Conservation (phyloP, 92 coral and sea anemone species). For the Nematostella vectensis region DNA sequence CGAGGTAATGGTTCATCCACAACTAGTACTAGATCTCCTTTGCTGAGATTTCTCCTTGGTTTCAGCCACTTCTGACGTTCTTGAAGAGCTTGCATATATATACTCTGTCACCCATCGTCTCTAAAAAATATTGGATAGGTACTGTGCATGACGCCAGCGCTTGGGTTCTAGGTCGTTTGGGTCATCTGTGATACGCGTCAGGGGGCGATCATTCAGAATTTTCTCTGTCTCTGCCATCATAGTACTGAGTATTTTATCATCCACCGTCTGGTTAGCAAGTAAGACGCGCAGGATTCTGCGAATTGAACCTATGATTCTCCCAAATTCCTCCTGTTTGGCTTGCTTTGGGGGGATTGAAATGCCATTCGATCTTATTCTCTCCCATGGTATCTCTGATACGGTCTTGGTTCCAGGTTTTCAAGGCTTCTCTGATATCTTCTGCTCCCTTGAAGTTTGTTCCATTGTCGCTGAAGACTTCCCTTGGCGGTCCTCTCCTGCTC, state of each 20-base stretch:
- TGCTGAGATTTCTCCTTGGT: neutral
- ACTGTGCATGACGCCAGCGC: neutral
- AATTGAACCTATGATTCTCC: constrained; percentile 4
- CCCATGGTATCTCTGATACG: neutral
- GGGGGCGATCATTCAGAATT: neutral
- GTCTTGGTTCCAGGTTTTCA: constrained; percentile 2
- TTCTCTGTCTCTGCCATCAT: neutral
- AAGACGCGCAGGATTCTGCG: constrained; percentile 1
- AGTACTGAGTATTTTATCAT: neutral
- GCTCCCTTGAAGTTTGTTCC: constrained; percentile 24
- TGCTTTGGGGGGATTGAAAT: constrained; percentile 16
- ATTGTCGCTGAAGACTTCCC: constrained; percentile 11
- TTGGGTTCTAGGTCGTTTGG: neutral
- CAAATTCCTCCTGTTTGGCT: constrained; percentile 16
- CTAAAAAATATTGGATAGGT: neutral
- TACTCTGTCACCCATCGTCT: neutral
- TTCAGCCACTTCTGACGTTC: neutral
- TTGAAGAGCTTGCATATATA: neutral
- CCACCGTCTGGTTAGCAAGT: neutral
- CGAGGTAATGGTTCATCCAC: neutral
- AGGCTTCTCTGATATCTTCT: neutral
- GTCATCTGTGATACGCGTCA: neutral
- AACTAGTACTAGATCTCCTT: neutral
- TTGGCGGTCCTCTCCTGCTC: constrained; percentile 23
- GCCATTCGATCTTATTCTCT: constrained; percentile 10